Percentiles rank a stretch among this genome's conserved stretches.
phyloP scores from a whole-genome alignment of 2,888 invertebrate genomes.

The Rhingia rostrata region DNA sequence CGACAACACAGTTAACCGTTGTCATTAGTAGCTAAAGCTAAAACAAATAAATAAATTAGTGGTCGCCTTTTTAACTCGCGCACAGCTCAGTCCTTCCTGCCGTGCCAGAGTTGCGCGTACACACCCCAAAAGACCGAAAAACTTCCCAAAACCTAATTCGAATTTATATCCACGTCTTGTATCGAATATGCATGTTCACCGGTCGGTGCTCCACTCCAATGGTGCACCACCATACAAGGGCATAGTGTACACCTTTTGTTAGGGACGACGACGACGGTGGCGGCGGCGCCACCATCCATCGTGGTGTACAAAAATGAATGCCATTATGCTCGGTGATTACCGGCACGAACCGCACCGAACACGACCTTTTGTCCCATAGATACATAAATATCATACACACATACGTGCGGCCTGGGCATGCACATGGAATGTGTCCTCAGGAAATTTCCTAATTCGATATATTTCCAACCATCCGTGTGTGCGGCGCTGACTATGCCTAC shows the following conservation, averaged over 20 bases:
- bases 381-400: constrained; percentile 46
- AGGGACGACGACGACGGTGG: neutral
- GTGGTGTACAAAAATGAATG: constrained; percentile 66
- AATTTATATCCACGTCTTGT: constrained; percentile 58
- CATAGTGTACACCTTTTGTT: constrained; percentile 19
- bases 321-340: constrained; percentile 70
- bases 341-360: constrained; percentile 65
- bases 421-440: neutral
- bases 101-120: neutral
- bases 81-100: neutral
- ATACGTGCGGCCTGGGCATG: neutral
- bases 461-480: constrained; percentile 1
- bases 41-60: constrained; percentile 35
- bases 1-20: constrained; percentile 4
- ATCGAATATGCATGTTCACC: constrained; percentile 36
- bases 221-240: constrained; percentile 15
- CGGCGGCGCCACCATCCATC: constrained; percentile 59
- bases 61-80: neutral
- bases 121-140: constrained; percentile 44
- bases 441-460: constrained; percentile 62
- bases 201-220: neutral
- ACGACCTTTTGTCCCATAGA: constrained; percentile 69
- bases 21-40: constrained; percentile 8
- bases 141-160: constrained; percentile 49
- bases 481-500: neutral